These are phyloP conservation scores for Scalopus aquaticus DNA, from an alignment of 2,113 vertebrate genomes.

Conservation along the genomic window DNA sequence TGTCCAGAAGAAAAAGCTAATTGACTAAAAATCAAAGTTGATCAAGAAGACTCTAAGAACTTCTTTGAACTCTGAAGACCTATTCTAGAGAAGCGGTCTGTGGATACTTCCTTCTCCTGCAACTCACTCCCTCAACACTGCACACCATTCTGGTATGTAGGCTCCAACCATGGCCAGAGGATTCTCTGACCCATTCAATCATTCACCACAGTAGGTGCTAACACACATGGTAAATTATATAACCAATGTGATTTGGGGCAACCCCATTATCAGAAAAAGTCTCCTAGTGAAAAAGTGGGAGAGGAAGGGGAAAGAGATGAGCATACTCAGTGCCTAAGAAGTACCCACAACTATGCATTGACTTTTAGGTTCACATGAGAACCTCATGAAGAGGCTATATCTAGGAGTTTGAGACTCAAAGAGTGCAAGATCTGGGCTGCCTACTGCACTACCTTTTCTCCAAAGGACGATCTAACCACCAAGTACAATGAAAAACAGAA, in stretches of 20 bases:
- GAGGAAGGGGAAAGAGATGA: background rate
- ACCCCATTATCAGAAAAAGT: background rate
- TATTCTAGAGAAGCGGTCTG: background rate
- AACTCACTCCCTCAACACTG: background rate
- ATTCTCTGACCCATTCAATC: background rate
- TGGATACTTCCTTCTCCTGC: fast-evolving
- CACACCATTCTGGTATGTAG: background rate
- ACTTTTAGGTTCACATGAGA: background rate
- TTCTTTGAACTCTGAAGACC: background rate
- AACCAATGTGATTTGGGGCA: background rate
- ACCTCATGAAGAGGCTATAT: background rate
- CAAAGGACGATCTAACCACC: background rate
- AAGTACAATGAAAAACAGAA: background rate
- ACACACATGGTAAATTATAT: no score
- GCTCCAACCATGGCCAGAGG: background rate
- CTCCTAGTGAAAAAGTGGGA: background rate
- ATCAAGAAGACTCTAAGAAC: no score
- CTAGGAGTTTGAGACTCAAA: background rate
- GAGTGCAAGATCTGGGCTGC: background rate
- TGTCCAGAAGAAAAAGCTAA: background rate
- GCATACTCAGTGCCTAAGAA: background rate
- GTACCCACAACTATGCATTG: background rate
- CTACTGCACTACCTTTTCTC: fast-evolving
- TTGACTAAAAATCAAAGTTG: background rate
- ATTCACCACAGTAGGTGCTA: fast-evolving